Evolutionary conservation across 2,113 vertebrate species (phyloP).

Genomic region (Brachypteracias leptosomus): DNA sequence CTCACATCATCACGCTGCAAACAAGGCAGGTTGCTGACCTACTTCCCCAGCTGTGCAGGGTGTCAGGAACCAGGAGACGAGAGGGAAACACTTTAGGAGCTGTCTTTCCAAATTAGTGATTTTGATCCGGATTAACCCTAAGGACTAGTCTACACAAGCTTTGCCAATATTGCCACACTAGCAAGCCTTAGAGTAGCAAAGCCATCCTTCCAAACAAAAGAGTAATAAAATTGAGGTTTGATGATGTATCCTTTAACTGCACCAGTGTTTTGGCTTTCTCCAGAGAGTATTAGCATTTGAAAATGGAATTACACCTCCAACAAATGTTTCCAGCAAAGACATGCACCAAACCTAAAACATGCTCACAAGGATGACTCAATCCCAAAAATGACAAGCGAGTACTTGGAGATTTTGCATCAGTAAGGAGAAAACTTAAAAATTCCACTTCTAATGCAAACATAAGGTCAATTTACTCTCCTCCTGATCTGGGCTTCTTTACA

Average conservation of each 20-base stretch:
- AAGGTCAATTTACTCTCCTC: neutral
- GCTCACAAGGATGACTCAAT: neutral
- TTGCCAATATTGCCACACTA: neutral
- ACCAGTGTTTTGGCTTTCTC: neutral
- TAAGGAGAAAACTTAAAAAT: neutral
- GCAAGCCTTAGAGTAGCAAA: neutral
- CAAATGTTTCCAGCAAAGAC: neutral
- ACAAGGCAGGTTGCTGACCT: rapidly evolving
- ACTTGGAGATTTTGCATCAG: neutral
- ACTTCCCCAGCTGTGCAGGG: neutral
- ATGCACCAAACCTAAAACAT: neutral
- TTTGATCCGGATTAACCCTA: neutral
- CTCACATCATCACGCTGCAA: rapidly evolving
- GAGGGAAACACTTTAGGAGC: neutral
- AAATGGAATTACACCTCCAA: neutral
- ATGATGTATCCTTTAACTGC: neutral
- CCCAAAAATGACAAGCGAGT: neutral
- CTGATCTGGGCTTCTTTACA: neutral
- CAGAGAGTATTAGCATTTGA: neutral
- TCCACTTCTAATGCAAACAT: neutral
- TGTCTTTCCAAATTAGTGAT: neutral
- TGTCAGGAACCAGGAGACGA: neutral
- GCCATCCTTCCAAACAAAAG: neutral
- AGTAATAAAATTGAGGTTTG: neutral
- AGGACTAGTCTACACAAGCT: neutral